Evolutionary conservation across 23 tunicate species (phyloP), one percentile per base, ranked within the genome.

Genomic region (Ciona savignyi): DNA sequence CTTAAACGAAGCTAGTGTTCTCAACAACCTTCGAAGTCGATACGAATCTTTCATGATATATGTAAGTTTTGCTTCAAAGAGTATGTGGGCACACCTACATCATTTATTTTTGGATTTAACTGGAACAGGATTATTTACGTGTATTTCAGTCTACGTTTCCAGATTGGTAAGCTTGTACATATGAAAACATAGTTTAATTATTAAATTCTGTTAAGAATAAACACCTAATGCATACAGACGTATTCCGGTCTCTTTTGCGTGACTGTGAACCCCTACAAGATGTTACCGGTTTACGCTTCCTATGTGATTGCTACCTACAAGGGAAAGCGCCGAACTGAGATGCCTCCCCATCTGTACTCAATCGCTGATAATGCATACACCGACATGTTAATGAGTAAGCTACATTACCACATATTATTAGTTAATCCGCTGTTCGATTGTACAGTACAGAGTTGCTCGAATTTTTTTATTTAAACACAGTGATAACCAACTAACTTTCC

Each of bases 11-110:
- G 96, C 96, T 22, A 71, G 83, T 34, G 96, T 88, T 29, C 69
- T 88, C 24, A 88, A 88, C 76, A 88, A 88, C 60, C 73, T 88
- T 61, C 64, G 86, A 62, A 60, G 71, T 23, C 80, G 96, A 25
- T 88, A 88, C 67, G 96, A 81, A 42, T 67, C 87, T 22, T 88
- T 88, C 67, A 88, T 88, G 96, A 88, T 88, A 48, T 88, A 88
- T 60, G 96, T 82, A 73, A 72, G 83, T 77, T 63, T 49, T 49
- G n/a, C n/a, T n/a, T n/a, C n/a, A n/a, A n/a, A n/a, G n/a, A n/a
- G n/a, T n/a, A n/a, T n/a, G n/a, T n/a, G n/a, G n/a, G n/a, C n/a
- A n/a, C n/a, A n/a, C n/a, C n/a, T n/a, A n/a, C n/a, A 42, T 6
- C 56, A 42, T 42, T 6, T 42, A 15, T 42, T 15, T 42, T 42